Evolutionary conservation across 2,113 vertebrate genomes (phyloP).

Genomic region (Paracanthobrama guichenoti): DNA sequence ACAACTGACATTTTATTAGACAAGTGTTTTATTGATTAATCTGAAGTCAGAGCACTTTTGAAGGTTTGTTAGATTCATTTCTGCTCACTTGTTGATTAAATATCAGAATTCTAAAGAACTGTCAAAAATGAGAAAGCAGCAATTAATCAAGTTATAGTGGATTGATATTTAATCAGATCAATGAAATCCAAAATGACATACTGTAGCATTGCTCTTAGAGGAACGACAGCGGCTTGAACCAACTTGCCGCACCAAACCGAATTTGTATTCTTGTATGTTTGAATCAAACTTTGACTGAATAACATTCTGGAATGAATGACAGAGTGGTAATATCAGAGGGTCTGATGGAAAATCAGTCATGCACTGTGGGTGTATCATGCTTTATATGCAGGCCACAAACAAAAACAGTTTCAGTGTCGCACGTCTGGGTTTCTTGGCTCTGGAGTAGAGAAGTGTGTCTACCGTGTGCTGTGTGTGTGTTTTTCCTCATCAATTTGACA

Average conservation of each 20-base stretch:
- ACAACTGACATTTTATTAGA: constrained; percentile 29
- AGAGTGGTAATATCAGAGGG: not conserved
- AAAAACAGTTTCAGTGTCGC: not conserved
- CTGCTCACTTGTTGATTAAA: constrained; percentile 19
- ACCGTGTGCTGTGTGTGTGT: not conserved
- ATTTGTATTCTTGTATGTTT: constrained; percentile 21
- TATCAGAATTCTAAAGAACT: not conserved
- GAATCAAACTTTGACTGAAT: constrained; percentile 6
- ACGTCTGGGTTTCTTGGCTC: not conserved
- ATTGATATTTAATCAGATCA: constrained; percentile 30
- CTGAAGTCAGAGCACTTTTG: constrained; percentile 15
- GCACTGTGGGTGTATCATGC: not conserved
- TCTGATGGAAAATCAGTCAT: constrained; percentile 39
- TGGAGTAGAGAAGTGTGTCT: constrained; percentile 22
- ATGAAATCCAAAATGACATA: not conserved
- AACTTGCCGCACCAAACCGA: not conserved
- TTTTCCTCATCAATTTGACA: not conserved
- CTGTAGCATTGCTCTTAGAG: not conserved
- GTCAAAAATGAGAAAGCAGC: constrained; percentile 10
- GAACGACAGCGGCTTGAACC: not conserved
- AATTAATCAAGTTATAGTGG: constrained; percentile 18
- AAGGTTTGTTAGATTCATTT: constrained; percentile 37
- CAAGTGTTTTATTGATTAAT: constrained; percentile 50
- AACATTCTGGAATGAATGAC: not conserved
- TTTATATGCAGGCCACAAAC: constrained; percentile 17